Evolutionary conservation across 2,888 invertebrate genomes (phyloP), one percentile per base, ranked within the genome.

Genomic region (Mythimna ferrago): DNA sequence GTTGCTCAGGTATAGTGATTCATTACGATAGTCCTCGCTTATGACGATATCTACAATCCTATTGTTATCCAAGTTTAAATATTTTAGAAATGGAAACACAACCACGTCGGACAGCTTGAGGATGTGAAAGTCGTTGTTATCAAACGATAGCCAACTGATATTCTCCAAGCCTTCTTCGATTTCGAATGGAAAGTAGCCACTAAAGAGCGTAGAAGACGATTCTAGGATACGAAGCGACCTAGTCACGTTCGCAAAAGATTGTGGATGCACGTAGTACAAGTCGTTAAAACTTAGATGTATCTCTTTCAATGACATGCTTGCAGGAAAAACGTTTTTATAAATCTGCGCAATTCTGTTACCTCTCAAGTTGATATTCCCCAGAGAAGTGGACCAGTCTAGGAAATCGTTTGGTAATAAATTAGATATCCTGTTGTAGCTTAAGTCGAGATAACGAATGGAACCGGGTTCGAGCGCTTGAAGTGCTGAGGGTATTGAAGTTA

Each of bases 261-360:
- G 97, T 41, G 97, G 97, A 90, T 98, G 98, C 84, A 99, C 97
- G 89, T 98, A 97, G 86, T 97, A 97, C 81, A 99, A 97, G 89
- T 98, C 98, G 93, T 99, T 99, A 94, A 99, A 99, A 91, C 99
- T 99, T 83, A 99, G 95, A 94, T 98, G 98, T 82, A 99, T 97
- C 94, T 99, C 99, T 89, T 98, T 98, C 84, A 99, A 97, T 84
- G 98, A 97, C 81, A 97, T 97, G 67, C 98, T 97, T 57, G 97
- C 97, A 75, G 97, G 97, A 92, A 99, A 98, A 83, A 98, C 97
- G 88, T 97, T 97, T 82, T 97, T 96, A 89, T 97, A 97, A 85
- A 98, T 95, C 92, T 97, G 97, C 53, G 98, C 98, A 83, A 99
- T 97, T 92, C 98, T 97, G 92, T 99, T 99, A 94, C 98, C 99